Evolutionary conservation across 2,888 invertebrate genomes (phyloP).

Genomic region (Lordiphosa fenestrarum): DNA sequence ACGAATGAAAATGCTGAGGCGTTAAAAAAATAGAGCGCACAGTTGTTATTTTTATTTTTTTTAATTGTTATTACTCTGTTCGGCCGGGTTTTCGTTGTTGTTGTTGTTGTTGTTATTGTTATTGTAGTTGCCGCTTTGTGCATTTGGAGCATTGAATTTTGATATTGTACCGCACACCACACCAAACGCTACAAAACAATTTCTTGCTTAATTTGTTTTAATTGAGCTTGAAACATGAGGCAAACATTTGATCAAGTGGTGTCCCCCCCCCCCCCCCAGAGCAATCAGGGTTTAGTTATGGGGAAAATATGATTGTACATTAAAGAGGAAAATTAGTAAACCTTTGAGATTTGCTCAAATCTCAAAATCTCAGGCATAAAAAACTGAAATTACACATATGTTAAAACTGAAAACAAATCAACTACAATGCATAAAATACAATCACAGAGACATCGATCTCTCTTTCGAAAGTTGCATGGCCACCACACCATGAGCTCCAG

Average conservation of each 20-base stretch:
- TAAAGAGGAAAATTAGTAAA: no score
- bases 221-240: constrained; percentile 65
- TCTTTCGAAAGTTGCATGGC: constrained; percentile 59
- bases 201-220: constrained; percentile 69
- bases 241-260: constrained; percentile 37
- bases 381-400: constrained; percentile 1
- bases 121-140: constrained; percentile 22
- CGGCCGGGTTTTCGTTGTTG: constrained; percentile 17
- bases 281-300: constrained; percentile 1
- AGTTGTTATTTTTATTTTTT: constrained; percentile 65
- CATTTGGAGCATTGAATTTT: constrained; percentile 54
- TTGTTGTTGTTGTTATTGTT: constrained; percentile 20
- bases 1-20: constrained; percentile 68
- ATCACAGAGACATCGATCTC: constrained; percentile 32
- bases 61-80: constrained; percentile 63
- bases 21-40: constrained; percentile 71
- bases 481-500: constrained; percentile 33
- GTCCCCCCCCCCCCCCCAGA: neutral
- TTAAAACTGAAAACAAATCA: constrained; percentile 14
- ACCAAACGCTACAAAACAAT: constrained; percentile 37
- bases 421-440: constrained; percentile 18
- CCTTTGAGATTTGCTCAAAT: no score
- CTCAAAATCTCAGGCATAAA: no score
- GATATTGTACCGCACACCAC: constrained; percentile 37
- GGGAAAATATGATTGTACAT: no score